Evolutionary conservation across 2,113 vertebrate species (phyloP).

Genomic region (Planiliza haematocheilus): DNA sequence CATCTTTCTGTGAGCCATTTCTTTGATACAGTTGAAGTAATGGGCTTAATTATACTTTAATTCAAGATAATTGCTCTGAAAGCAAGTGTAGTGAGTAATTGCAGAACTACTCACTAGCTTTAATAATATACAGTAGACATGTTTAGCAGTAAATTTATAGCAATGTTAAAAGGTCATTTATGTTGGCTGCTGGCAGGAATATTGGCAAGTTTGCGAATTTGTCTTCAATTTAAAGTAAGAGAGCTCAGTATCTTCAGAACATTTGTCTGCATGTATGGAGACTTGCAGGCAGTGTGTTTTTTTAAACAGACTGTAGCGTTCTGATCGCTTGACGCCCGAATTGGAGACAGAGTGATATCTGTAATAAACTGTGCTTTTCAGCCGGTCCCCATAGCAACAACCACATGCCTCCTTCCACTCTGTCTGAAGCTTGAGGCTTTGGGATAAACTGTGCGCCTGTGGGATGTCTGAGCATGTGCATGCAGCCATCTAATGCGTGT

Average conservation of each 20-base stretch:
- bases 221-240: not conserved
- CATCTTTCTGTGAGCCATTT: conserved; percentile 8
- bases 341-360: conserved; percentile 68
- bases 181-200: too few relatives aligned
- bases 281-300: not conserved
- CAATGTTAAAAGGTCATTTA: conserved; percentile 10
- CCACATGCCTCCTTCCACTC: conserved; percentile 50
- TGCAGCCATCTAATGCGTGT: conserved; percentile 16
- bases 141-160: conserved; percentile 1
- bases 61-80: conserved; percentile 10
- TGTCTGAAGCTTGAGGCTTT: conserved; percentile 54
- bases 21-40: not conserved
- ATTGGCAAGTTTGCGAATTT: not conserved
- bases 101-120: conserved; percentile 11
- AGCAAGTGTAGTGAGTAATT: conserved; percentile 15
- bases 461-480: conserved; percentile 19
- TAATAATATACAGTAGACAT: conserved; percentile 4
- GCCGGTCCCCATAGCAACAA: conserved; percentile 80
- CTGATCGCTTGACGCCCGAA: conserved; percentile 50
- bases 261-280: not conserved
- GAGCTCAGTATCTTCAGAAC: not conserved
- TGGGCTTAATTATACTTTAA: conserved; percentile 7
- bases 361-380: conserved; percentile 67
- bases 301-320: not conserved
- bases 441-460: conserved; percentile 30